Percentiles rank a stretch among this genome's conserved stretches.
These are phyloP conservation scores for Thymelicus sylvestris DNA, from an alignment of 2,888 invertebrate genomes.

Conservation along the genomic window DNA sequence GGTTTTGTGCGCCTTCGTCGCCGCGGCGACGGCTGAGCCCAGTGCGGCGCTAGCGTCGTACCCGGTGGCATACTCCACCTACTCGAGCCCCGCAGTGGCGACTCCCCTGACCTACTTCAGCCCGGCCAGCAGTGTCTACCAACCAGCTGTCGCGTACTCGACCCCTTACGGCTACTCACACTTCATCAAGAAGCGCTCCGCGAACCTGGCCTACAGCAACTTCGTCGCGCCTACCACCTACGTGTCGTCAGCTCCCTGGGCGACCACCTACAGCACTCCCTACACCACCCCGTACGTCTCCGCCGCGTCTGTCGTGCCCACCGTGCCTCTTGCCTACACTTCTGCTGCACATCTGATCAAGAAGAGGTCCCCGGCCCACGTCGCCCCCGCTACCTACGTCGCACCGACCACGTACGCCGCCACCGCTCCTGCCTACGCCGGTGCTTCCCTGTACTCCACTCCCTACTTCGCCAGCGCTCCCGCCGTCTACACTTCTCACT, in stretches of 20 bases:
- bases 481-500: conserved; percentile 33
- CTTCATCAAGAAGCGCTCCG: conserved; percentile 47
- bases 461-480: conserved; percentile 43
- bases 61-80: conserved; percentile 53
- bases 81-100: conserved; percentile 51
- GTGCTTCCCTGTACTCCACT: conserved; percentile 52
- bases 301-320: conserved; percentile 43
- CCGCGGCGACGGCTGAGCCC: conserved; percentile 72
- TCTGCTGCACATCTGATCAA: conserved; percentile 59
- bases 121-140: conserved; percentile 56
- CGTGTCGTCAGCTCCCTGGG: conserved; percentile 45
- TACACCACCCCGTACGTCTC: conserved; percentile 36
- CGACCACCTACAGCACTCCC: conserved; percentile 42
- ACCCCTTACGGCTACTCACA: conserved; percentile 39
- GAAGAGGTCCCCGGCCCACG: conserved; percentile 57
- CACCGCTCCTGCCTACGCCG: conserved; percentile 41
- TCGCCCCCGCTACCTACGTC: conserved; percentile 47
- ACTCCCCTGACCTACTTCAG: conserved; percentile 59
- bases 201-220: conserved; percentile 34
- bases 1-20: conserved; percentile 85
- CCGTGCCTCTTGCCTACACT: conserved; percentile 45
- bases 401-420: conserved; percentile 52
- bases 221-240: conserved; percentile 48
- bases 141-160: conserved; percentile 48
- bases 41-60: conserved; percentile 58